phyloP scores from a whole-genome alignment of 2,113 vertebrate genomes.

The Ifrita kowaldi region DNA sequence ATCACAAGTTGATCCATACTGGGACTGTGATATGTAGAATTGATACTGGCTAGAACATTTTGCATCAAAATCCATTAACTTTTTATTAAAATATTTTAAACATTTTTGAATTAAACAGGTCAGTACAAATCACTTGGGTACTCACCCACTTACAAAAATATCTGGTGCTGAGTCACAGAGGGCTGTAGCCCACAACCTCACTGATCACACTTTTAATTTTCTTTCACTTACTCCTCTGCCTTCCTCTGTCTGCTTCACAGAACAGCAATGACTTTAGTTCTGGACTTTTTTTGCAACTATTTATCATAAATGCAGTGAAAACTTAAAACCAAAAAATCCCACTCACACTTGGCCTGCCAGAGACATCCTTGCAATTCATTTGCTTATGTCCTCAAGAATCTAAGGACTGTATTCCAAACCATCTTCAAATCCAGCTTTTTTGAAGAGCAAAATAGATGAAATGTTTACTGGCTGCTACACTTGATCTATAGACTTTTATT shows the following conservation, averaged over 20 bases:
- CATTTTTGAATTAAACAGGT: conserved; percentile 27
- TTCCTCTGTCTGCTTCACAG: background rate
- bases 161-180: background rate
- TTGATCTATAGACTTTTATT: background rate
- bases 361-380: background rate
- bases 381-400: background rate
- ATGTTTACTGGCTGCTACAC: background rate
- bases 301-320: background rate
- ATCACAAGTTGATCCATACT: background rate
- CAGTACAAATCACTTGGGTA: conserved; percentile 51
- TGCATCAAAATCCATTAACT: conserved; percentile 30
- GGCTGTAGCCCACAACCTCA: background rate
- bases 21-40: background rate
- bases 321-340: background rate
- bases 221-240: background rate
- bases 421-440: background rate
- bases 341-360: background rate
- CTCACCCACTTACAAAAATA: conserved; percentile 58
- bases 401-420: background rate
- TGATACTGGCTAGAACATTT: background rate
- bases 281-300: background rate
- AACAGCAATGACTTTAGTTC: background rate
- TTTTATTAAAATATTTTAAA: background rate
- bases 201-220: background rate
- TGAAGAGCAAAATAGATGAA: background rate